phyloP scores from a whole-genome alignment of 2,797 vertebrate species.

The Toxotes lorentzi region DNA sequence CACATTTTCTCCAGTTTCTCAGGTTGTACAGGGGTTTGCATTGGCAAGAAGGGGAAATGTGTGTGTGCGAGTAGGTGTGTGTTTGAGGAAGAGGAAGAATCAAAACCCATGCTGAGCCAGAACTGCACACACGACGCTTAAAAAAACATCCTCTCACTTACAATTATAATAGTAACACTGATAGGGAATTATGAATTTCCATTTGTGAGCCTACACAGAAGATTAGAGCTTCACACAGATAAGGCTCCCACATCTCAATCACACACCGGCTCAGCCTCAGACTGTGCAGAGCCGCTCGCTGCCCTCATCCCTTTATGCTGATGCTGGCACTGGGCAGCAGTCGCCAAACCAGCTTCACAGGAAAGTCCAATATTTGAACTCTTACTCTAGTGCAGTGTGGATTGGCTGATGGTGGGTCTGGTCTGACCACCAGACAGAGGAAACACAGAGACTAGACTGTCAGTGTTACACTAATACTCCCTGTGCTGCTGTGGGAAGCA shows the following conservation, averaged over 20 bases:
- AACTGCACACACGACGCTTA: background rate
- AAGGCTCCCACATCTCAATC: slow-evolving; percentile 44
- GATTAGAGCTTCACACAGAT: background rate
- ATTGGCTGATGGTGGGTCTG: slow-evolving; percentile 66
- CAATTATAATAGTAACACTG: background rate
- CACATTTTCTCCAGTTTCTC: slow-evolving; percentile 5
- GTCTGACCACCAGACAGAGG: slow-evolving; percentile 60
- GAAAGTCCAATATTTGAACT: slow-evolving; percentile 90
- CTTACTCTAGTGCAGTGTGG: slow-evolving; percentile 78
- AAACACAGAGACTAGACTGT: slow-evolving; percentile 37
- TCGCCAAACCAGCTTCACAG: slow-evolving; percentile 79
- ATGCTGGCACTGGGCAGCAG: slow-evolving; percentile 64
- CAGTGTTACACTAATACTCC: background rate
- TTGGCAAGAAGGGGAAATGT: background rate
- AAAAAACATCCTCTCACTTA: background rate
- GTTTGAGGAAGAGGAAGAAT: slow-evolving; percentile 26
- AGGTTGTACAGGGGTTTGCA: background rate
- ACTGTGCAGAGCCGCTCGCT: slow-evolving; percentile 82
- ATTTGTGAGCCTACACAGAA: background rate
- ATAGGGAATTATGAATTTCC: slow-evolving; percentile 10
- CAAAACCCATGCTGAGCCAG: background rate
- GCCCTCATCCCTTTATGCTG: slow-evolving; percentile 75
- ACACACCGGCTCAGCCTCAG: slow-evolving; percentile 74
- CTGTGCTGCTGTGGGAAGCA: slow-evolving; percentile 8
- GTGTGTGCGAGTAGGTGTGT: background rate